These are phyloP conservation scores for Pterocles gutturalis DNA, from an alignment of 2,113 vertebrate genomes.

Conservation along the genomic window DNA sequence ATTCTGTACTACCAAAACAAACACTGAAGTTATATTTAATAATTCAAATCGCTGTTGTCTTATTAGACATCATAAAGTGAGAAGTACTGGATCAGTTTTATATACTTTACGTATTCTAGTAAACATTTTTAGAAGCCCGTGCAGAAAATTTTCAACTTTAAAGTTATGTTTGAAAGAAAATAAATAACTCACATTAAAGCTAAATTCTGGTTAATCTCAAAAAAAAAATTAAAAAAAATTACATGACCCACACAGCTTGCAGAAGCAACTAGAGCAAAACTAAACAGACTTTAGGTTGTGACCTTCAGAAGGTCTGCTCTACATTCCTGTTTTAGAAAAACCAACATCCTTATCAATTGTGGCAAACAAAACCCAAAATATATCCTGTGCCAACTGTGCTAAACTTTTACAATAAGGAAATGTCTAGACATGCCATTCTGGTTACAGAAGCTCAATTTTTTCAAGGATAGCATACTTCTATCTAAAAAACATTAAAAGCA, in stretches of 20 bases:
- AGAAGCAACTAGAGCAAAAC: neutral
- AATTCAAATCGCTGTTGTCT: neutral
- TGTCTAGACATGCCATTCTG: neutral
- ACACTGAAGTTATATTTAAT: neutral
- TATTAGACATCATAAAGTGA: neutral
- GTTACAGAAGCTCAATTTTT: neutral
- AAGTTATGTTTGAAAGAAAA: neutral
- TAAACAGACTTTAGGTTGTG: neutral
- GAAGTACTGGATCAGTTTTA: neutral
- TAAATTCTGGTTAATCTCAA: neutral
- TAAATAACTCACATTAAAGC: neutral
- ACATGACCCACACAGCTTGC: neutral
- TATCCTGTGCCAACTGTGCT: neutral
- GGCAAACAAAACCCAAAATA: neutral
- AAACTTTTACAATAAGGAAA: neutral
- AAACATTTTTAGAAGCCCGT: neutral
- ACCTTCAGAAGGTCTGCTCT: neutral
- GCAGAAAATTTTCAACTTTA: neutral
- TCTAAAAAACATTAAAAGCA: accelerated
- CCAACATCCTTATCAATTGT: neutral
- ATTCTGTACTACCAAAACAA: neutral
- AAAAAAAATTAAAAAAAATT: neutral
- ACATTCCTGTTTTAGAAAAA: neutral
- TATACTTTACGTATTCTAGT: neutral
- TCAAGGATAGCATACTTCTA: neutral